Percentiles rank a stretch among this genome's conserved stretches.
Conservation (phyloP, 2,113 vertebrate species). For the Lepidothrix coronata region DNA sequence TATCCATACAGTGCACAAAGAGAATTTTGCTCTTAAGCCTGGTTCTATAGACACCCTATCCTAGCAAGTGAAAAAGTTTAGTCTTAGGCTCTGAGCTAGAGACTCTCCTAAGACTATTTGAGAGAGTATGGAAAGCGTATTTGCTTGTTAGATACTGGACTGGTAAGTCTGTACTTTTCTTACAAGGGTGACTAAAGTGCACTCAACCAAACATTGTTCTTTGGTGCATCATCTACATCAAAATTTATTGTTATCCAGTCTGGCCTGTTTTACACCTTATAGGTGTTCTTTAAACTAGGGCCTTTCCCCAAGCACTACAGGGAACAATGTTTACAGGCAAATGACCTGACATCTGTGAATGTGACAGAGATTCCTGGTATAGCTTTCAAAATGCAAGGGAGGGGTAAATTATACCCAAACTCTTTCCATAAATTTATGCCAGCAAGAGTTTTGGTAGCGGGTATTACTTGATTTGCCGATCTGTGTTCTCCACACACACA, state of each 20-base stretch:
- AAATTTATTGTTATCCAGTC: background rate
- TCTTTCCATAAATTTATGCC: background rate
- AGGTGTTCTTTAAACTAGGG: background rate
- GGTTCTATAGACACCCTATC: background rate
- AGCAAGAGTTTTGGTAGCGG: background rate
- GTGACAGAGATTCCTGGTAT: background rate
- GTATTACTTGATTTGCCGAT: constrained; percentile 94
- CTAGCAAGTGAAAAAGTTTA: background rate
- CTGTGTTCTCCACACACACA: constrained; percentile 93
- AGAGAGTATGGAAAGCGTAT: background rate
- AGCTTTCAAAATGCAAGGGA: background rate
- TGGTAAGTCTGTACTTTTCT: background rate
- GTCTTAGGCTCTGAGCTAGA: background rate
- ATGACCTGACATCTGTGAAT: background rate
- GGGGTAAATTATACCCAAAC: constrained; percentile 19
- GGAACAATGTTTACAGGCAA: background rate
- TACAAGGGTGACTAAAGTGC: background rate
- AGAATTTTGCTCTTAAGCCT: background rate
- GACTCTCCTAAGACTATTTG: background rate
- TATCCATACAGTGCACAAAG: background rate
- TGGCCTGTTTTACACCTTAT: background rate
- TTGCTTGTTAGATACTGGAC: background rate
- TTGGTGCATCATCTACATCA: background rate
- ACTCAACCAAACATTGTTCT: background rate
- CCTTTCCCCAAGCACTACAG: background rate